Base-by-base conservation (phyloP, 2,113 vertebrate genomes). In the Tachuris rubrigastra region DNA sequence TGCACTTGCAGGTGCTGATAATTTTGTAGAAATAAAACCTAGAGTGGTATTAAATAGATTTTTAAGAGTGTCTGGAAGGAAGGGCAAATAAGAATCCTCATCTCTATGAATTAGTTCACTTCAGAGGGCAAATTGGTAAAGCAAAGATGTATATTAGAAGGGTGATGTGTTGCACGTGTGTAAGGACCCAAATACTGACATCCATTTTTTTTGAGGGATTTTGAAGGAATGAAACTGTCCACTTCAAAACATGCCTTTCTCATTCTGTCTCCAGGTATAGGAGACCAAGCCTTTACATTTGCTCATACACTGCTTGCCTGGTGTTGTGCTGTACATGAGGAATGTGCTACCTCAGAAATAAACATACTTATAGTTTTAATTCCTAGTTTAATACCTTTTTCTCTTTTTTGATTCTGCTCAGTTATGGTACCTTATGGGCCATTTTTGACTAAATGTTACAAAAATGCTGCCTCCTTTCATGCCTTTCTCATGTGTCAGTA, bases 401-500 rank as follows among this genome's bases (percentile, higher is more conserved):
- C 27, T 65, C 1, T 22, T 90, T 52, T 56, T 30, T 56, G 27
- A 33, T 46, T 60, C 50, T 77, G 41, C 28, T 31, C n/a, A 42
- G 14, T 90, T 82, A 21, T 0, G 1, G 25, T 58, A 21, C 67
- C 25, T 75, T 10, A 35, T 39, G 63, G 79, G 15, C 21, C 5
- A 9, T 49, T 2, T 63, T 4, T 27, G 63, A 67, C 14, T 76
- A 28, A 85, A 86, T 31, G 59, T 27, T 62, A 41, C 18, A 90
- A 30, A 92, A 95, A 86, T 87, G n/a, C 58, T 81, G 9, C 85
- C 14, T 69, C 49, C 96, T 62, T 47, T 88, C 73, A 75, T 87
- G 85, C n/a, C 24, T 82, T 79, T 52, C 25, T 77, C 31, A 9
- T 65, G 55, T 68, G 63, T 93, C 50, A 68, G 21, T 93, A 35